Evolutionary conservation across 1,140 invertebrate genomes (phyloP).

Genomic region (Lordiphosa collinella): DNA sequence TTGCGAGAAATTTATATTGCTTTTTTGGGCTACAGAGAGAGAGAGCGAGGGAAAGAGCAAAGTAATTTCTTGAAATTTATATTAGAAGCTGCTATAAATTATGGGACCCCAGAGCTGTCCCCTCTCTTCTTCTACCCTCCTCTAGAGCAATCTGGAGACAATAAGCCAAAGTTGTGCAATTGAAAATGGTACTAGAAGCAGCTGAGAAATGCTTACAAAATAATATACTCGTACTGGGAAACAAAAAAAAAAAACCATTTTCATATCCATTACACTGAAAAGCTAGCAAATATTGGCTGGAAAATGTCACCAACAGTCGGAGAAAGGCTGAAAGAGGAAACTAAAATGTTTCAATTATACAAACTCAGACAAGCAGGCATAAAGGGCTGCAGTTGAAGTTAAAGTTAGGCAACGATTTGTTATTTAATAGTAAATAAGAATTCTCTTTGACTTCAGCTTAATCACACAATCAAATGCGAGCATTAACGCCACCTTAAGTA

Average conservation of each 20-base stretch:
- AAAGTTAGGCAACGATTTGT: too few species aligned
- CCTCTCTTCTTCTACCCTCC: slow-evolving; percentile 7
- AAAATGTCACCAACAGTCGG: slow-evolving; percentile 42
- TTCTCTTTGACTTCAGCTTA: too few species aligned
- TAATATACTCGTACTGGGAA: slow-evolving; percentile 25
- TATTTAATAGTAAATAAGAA: too few species aligned
- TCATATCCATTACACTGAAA: slow-evolving; percentile 29
- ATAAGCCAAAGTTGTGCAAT: slow-evolving; percentile 61
- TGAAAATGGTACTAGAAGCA: slow-evolving; percentile 34
- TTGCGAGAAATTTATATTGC: slow-evolving; percentile 71
- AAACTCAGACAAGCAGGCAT: neutral
- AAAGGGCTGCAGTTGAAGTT: too few species aligned
- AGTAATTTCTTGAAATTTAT: slow-evolving; percentile 70
- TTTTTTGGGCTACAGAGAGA: slow-evolving; percentile 28
- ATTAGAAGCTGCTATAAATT: slow-evolving; percentile 68
- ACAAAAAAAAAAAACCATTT: slow-evolving; percentile 6
- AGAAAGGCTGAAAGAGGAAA: slow-evolving; percentile 7
- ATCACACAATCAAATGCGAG: too few species aligned
- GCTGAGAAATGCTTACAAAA: slow-evolving; percentile 18
- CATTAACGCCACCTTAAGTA: too few species aligned
- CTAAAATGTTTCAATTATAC: slow-evolving; percentile 13
- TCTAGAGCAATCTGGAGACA: slow-evolving; percentile 49
- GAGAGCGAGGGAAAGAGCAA: slow-evolving; percentile 17
- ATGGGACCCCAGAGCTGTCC: slow-evolving; percentile 25
- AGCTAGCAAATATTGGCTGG: slow-evolving; percentile 40